Base-by-base conservation (phyloP, 1,140 invertebrate genomes). In the Papilio machaon region DNA sequence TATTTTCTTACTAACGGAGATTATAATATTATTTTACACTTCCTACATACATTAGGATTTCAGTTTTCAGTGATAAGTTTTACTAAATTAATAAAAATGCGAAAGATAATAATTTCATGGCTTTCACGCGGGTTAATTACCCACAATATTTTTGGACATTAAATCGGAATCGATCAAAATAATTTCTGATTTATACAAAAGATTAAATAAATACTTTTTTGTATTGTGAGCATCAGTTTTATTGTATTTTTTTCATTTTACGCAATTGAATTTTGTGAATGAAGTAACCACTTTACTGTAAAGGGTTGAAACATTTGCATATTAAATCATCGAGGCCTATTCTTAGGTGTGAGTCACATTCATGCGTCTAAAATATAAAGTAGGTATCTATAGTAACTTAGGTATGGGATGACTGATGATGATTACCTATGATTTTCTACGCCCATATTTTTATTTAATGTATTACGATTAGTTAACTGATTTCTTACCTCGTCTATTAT, bases 401-500 rank as follows among this genome's bases (percentile, higher is more conserved):
- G 15, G 8, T 75, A 11, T n/a, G 6, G 15, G 74, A 74, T 74
- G n/a, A 74, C 35, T 52, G 47, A 75, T 49, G 38, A n/a, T n/a
- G n/a, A n/a, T 75, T 67, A 67, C 64, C 64, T 35, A 11, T 70
- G 30, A 70, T 70, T 17, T 70, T 70, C 64, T 15, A 35, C 30
- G 19, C 30, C 30, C 64, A 75, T 52, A 54, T 54, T 49, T 49
- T 19, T 74, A 1, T 23, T 17, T 30, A 77, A 77, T 19, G 58
- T 58, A 77, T 76, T 9, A 23, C 46, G 74, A 76, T 49, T 58
- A 58, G 5, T 58, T 38, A 77, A 77, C 47, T 54, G 47, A 58
- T 77, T 52, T 76, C 15, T 17, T 60, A 77, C 75, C 15, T 77
- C 52, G 49, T 60, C 75, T 60, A 60, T 54, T 76, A 54, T 35